Evolutionary conservation across 2,888 invertebrate species (phyloP).

Genomic region (Panopea generosa): DNA sequence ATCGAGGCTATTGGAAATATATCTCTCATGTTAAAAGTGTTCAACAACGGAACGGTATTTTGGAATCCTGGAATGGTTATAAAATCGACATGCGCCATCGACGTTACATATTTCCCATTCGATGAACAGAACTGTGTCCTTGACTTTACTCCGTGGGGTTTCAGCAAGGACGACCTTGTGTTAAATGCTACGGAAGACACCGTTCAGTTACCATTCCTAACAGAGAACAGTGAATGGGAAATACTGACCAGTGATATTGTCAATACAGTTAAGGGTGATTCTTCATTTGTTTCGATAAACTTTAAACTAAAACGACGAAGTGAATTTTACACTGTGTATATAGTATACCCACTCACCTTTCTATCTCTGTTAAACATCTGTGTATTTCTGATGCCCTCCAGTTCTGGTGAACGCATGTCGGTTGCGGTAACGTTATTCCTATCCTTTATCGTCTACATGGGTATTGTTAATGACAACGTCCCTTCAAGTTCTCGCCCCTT

Average conservation of each 20-base stretch:
- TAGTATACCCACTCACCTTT: conserved; percentile 41
- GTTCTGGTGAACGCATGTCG: conserved; percentile 48
- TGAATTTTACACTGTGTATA: conserved; percentile 38
- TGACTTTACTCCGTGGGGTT: conserved; percentile 11
- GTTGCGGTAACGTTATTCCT: conserved; percentile 54
- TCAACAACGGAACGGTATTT: conserved; percentile 16
- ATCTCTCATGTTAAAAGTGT: conserved; percentile 14
- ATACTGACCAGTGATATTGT: neutral
- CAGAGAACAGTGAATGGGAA: conserved; percentile 40
- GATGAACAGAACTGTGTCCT: conserved; percentile 47
- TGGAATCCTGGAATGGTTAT: conserved; percentile 38
- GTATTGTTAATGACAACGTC: conserved; percentile 45
- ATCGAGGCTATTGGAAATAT: conserved; percentile 28
- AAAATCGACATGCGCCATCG: conserved; percentile 32
- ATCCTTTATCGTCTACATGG: conserved; percentile 57
- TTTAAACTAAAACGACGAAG: conserved; percentile 39
- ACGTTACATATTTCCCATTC: conserved; percentile 57
- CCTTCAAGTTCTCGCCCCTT: conserved; percentile 51
- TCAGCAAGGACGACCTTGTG: conserved; percentile 9
- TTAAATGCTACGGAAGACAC: neutral
- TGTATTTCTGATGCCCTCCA: conserved; percentile 47
- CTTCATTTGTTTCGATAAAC: conserved; percentile 6
- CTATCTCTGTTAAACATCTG: conserved; percentile 37
- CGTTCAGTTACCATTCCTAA: neutral
- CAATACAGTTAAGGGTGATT: neutral